A percentile compares a stretch with the other conserved stretches of the same genome.
Evolutionary conservation across 1,140 invertebrate genomes (phyloP).

Genomic region (Ceratina japonica): DNA sequence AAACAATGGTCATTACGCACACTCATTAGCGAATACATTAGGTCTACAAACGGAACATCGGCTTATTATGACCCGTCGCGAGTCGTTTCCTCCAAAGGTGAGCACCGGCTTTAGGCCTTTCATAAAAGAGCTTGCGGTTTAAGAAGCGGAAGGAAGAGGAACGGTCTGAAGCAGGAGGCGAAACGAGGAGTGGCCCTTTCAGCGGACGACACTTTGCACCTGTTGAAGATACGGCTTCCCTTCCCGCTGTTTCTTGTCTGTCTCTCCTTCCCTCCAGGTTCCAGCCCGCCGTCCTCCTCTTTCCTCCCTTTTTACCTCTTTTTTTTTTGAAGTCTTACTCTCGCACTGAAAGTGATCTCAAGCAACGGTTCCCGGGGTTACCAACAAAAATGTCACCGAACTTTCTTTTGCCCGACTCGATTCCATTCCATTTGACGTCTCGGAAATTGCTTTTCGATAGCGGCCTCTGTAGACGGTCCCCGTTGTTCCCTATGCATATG

Average conservation of each 20-base stretch:
- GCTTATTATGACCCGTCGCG: slow-evolving; percentile 40
- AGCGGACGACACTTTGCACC: slow-evolving; percentile 65
- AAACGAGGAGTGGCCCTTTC: slow-evolving; percentile 56
- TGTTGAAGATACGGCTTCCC: slow-evolving; percentile 63
- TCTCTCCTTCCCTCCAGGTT: not conserved
- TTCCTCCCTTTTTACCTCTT: not conserved
- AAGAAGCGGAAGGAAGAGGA: slow-evolving; percentile 61
- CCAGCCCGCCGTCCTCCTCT: not conserved
- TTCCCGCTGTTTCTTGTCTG: slow-evolving; percentile 16
- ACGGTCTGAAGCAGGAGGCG: slow-evolving; percentile 18
- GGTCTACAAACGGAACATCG: slow-evolving; percentile 41
- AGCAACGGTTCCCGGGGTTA: slow-evolving; percentile 32
- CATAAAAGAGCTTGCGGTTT: slow-evolving; percentile 59
- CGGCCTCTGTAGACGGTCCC: slow-evolving; percentile 55
- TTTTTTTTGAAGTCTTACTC: slow-evolving; percentile 44
- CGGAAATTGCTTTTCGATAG: slow-evolving; percentile 70
- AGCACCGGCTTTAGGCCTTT: slow-evolving; percentile 42
- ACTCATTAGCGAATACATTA: slow-evolving; percentile 2
- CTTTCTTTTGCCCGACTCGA: slow-evolving; percentile 53
- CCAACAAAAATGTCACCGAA: slow-evolving; percentile 54
- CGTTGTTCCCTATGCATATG: slow-evolving; percentile 65
- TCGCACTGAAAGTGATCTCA: slow-evolving; percentile 54
- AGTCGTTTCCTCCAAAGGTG: slow-evolving; percentile 22
- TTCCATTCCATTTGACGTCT: slow-evolving; percentile 65
- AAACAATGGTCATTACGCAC: not conserved